Evolutionary conservation across 2,113 vertebrate species (phyloP).

Genomic region (Cyrtonyx montezumae): DNA sequence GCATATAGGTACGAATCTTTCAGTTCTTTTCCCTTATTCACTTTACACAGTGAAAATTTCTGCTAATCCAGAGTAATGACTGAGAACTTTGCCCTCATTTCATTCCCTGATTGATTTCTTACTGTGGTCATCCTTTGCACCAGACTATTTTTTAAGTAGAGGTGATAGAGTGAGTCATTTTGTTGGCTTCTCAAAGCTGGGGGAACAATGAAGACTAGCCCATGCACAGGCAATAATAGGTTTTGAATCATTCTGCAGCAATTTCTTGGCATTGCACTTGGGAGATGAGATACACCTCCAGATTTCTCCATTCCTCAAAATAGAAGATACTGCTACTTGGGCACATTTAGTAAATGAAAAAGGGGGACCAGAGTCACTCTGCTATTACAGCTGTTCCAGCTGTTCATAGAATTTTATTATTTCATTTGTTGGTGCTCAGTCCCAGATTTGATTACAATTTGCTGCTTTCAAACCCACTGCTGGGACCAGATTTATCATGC

Average conservation of each 20-base stretch:
- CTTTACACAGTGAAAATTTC: not conserved
- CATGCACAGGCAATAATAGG: not conserved
- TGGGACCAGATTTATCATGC: not conserved
- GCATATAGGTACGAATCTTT: too few species aligned
- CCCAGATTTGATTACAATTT: not conserved
- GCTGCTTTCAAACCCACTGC: not conserved
- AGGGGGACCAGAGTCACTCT: not conserved
- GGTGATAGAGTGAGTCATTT: not conserved
- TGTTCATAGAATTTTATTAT: not conserved
- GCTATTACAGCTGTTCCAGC: not conserved
- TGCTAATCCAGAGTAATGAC: not conserved
- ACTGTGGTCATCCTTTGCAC: not conserved
- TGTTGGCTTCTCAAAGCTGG: not conserved
- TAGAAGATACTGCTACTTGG: not conserved
- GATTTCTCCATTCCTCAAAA: not conserved
- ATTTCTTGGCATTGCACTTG: conserved; percentile 35
- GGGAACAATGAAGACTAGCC: conserved; percentile 14
- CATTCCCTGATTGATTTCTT: not conserved
- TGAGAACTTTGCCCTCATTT: not conserved
- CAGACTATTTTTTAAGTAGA: not conserved
- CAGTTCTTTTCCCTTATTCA: not conserved
- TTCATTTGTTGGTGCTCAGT: not conserved
- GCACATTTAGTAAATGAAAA: not conserved
- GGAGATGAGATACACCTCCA: conserved; percentile 15
- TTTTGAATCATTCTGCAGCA: conserved; percentile 49